A percentile compares a stretch with the other conserved stretches of the same genome.
Evolutionary conservation across 1,140 invertebrate species (phyloP).

Genomic region (Procambarus virginalis): DNA sequence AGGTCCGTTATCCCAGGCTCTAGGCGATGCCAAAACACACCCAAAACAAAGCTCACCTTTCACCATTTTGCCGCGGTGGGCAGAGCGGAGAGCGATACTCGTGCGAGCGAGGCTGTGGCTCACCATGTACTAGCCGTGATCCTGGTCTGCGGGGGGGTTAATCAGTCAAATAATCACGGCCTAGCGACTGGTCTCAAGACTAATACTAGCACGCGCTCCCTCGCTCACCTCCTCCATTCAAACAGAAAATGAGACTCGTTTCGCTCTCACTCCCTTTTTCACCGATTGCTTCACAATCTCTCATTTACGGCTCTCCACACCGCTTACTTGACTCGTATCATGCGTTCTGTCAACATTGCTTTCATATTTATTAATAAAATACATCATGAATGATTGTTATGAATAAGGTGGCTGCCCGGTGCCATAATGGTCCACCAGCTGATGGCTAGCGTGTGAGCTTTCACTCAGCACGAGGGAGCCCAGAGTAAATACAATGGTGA

Average conservation of each 20-base stretch:
- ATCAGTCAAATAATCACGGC: background rate
- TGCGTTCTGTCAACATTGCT: too few relatives aligned
- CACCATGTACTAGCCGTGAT: slow-evolving; percentile 14
- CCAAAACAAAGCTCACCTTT: slow-evolving; percentile 25
- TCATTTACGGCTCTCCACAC: too few relatives aligned
- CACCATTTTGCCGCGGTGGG: slow-evolving; percentile 38
- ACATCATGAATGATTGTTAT: too few relatives aligned
- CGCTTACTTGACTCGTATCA: too few relatives aligned
- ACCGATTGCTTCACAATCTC: too few relatives aligned
- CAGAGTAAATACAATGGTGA: slow-evolving; percentile 29
- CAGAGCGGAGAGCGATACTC: slow-evolving; percentile 14
- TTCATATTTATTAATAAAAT: too few relatives aligned
- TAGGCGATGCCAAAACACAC: background rate
- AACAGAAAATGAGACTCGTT: slow-evolving; percentile 9
- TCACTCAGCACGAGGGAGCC: slow-evolving; percentile 12
- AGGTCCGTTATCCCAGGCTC: background rate
- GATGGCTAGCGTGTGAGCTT: slow-evolving; percentile 38
- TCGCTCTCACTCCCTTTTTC: too few relatives aligned
- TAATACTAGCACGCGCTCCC: slow-evolving; percentile 6
- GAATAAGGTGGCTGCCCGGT: too few relatives aligned
- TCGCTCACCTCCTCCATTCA: slow-evolving; percentile 31
- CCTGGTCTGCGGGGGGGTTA: background rate
- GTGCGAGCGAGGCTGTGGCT: slow-evolving; percentile 29
- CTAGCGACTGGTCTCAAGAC: background rate
- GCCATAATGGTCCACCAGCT: background rate